These are phyloP conservation scores for Melopsittacus undulatus DNA, from an alignment of 2,797 vertebrate species.

Conservation along the genomic window DNA sequence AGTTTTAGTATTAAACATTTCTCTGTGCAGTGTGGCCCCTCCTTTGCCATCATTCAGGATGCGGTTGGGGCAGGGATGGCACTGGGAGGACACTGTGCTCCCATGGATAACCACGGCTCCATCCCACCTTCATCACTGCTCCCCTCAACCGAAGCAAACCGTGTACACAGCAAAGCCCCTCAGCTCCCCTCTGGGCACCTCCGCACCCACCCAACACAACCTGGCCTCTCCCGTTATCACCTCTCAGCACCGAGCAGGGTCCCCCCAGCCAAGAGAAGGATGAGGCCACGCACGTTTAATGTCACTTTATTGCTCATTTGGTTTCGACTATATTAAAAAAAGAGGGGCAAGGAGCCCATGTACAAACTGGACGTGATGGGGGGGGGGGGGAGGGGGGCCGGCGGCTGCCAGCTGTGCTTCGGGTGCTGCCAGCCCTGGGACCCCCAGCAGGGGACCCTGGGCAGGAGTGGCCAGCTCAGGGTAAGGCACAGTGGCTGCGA, in stretches of 20 bases:
- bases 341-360: slow-evolving; percentile 38
- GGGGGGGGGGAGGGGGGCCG: neutral
- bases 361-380: slow-evolving; percentile 61
- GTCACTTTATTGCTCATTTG: slow-evolving; percentile 67
- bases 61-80: neutral
- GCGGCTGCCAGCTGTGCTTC: slow-evolving; percentile 40
- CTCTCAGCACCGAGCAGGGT: neutral
- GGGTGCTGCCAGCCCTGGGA: slow-evolving; percentile 10
- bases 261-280: neutral
- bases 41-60: neutral
- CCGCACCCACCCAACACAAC: neutral
- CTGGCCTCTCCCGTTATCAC: neutral
- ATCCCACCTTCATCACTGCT: neutral
- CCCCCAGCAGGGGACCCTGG: neutral
- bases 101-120: fast-evolving
- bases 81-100: fast-evolving
- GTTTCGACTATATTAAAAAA: slow-evolving; percentile 64
- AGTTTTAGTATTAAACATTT: slow-evolving; percentile 71
- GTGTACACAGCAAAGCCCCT: neutral
- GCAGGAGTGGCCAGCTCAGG: slow-evolving; percentile 27
- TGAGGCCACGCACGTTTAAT: slow-evolving; percentile 22
- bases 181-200: neutral
- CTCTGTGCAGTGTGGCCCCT: slow-evolving; percentile 21
- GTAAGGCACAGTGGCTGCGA: slow-evolving; percentile 54
- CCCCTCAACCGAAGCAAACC: neutral